Evolutionary conservation across 2,797 vertebrate species (phyloP), one percentile per base, ranked within the genome.

Genomic region (Yasuhikotakia modesta): DNA sequence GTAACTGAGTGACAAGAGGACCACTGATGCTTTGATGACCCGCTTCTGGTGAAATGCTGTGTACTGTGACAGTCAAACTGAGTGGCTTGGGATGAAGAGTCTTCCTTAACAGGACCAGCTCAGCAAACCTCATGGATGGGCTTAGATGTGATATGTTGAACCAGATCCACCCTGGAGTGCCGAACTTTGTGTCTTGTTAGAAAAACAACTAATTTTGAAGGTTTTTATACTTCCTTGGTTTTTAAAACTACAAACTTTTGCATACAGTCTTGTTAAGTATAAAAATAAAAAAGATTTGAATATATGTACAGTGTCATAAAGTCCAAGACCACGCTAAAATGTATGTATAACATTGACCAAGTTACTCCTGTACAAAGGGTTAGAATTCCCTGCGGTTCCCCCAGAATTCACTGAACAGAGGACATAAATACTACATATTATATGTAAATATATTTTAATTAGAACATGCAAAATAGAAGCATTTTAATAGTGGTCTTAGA

Each of bases 81-180:
- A 93, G 83, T 0, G 90, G 88, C 22, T 70, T 69, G n/a, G 87
- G 85, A 52, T 92, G 87, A 21, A 92, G 88, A 22, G 85, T 86
- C 68, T 89, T 92, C 64, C 91, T 88, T 79, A 90, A 87, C 68
- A 92, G 80, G 24, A 92, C 91, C 81, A 94, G 77, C 83, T 94
- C 91, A 6, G 89, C 86, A 1, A 77, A 84, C 50, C 81, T 81
- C 88, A 90, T 90, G 43, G 87, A 86, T 6, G 86, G 86, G 72
- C 85, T 88, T 66, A 90, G 68, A 68, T 81, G 83, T 76, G 87
- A 92, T 67, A 89, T 58, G 14, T 86, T 90, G 80, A 94, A 92
- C 89, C 90, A 94, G 74, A 92, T 89, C 92, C 89, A 92, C 4
- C 89, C 91, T 19, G 86, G 84, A 0, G 86, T 89, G 55, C 81